Conservation (phyloP, 2,797 vertebrate genomes). For the Sebastiscus albofasciatus region DNA sequence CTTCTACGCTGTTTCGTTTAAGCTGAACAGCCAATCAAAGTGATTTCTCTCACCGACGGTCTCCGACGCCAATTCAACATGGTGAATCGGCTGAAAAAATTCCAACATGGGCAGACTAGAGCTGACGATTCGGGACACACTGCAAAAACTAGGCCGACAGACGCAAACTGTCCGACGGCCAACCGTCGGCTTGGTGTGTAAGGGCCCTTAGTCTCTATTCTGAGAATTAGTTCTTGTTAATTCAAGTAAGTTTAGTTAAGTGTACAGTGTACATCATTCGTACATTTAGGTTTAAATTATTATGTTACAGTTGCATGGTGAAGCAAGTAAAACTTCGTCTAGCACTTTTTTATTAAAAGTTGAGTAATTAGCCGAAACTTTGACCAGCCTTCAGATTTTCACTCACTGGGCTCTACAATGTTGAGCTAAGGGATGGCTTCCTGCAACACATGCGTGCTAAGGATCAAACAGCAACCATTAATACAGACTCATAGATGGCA, state of each 20-base stretch:
- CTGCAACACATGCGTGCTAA: not conserved
- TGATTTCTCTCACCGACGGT: too few species aligned
- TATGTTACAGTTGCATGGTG: not conserved
- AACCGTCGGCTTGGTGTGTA: too few species aligned
- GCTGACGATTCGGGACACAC: too few species aligned
- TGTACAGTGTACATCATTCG: not conserved
- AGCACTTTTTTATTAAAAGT: constrained; percentile 49
- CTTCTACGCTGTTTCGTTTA: too few species aligned
- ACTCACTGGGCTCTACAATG: not conserved
- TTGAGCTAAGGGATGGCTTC: constrained; percentile 29
- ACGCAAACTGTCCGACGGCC: too few species aligned
- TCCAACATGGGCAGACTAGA: too few species aligned
- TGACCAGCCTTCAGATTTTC: constrained; percentile 12
- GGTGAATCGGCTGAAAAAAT: too few species aligned
- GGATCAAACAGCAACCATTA: not conserved
- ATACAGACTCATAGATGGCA: not conserved
- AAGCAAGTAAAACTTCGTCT: not conserved
- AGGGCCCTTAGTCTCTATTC: not conserved
- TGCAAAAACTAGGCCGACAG: too few species aligned
- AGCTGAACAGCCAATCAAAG: too few species aligned
- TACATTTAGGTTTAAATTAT: not conserved
- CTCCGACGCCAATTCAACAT: too few species aligned
- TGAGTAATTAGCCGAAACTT: constrained; percentile 59
- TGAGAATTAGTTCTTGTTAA: not conserved
- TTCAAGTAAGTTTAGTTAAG: not conserved